Evolutionary conservation across 2,888 invertebrate genomes (phyloP).

Genomic region (Drosophila fulvimacula): DNA sequence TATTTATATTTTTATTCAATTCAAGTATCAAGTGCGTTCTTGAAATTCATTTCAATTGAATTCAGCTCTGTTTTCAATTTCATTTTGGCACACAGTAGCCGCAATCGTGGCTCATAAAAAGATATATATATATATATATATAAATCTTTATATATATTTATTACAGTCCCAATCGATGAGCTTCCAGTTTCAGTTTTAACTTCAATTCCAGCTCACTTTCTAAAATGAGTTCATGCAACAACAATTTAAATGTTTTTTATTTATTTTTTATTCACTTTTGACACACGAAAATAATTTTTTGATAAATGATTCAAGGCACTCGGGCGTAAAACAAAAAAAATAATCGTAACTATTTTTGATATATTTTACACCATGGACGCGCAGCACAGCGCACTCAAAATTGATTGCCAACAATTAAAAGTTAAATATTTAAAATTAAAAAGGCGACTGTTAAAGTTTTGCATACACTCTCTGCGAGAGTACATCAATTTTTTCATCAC

Average conservation of each 20-base stretch:
- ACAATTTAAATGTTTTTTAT: constrained; percentile 20
- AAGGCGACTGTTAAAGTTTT: constrained; percentile 45
- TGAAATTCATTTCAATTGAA: constrained; percentile 62
- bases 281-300: constrained; percentile 63
- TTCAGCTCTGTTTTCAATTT: constrained; percentile 53
- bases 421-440: constrained; percentile 78
- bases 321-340: constrained; percentile 10
- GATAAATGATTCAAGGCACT: constrained; percentile 56
- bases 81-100: constrained; percentile 70
- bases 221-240: constrained; percentile 76
- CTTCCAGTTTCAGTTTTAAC: constrained; percentile 26
- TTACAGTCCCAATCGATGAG: constrained; percentile 40
- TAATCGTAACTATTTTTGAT: constrained; percentile 56
- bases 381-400: constrained; percentile 54
- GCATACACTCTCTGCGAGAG: constrained; percentile 11
- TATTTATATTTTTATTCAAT: constrained; percentile 36
- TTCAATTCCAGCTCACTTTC: constrained; percentile 63
- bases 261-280: constrained; percentile 42
- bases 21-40: constrained; percentile 59
- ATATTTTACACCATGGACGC: constrained; percentile 54
- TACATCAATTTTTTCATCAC: background rate
- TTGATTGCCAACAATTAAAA: constrained; percentile 79
- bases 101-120: constrained; percentile 22
- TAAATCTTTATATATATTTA: constrained; percentile 22
- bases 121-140: background rate